These are phyloP conservation scores for Lycaena phlaeas DNA, from an alignment of 2,888 invertebrate species.

Conservation along the genomic window DNA sequence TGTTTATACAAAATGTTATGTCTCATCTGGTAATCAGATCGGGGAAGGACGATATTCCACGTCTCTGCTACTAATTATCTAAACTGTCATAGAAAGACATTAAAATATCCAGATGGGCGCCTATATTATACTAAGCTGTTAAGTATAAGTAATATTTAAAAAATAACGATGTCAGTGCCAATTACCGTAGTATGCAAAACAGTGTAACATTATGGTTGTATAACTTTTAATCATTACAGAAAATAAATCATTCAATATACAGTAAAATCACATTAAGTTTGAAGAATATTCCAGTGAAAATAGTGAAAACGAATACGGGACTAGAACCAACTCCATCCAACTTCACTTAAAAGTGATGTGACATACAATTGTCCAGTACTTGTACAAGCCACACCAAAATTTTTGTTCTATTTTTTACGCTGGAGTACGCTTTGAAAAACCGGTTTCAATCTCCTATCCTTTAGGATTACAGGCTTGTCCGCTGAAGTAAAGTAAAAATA, in stretches of 20 bases:
- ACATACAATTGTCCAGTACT: background rate
- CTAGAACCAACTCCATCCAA: background rate
- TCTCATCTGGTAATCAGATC: too few species aligned
- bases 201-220: background rate
- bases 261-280: too few species aligned
- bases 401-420: conserved; percentile 1
- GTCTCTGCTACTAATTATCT: too few species aligned
- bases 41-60: too few species aligned
- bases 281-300: background rate
- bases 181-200: too few species aligned
- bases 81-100: too few species aligned
- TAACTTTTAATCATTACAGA: background rate
- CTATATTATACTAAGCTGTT: too few species aligned
- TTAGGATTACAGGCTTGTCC: conserved; percentile 3
- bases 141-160: too few species aligned
- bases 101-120: too few species aligned
- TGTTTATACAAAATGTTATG: too few species aligned
- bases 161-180: too few species aligned
- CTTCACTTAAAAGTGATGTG: background rate
- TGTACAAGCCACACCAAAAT: conserved; percentile 1
- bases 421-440: background rate
- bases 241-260: background rate
- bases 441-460: conserved; percentile 1
- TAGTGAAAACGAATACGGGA: background rate
- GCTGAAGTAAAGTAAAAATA: background rate